Base-by-base conservation (phyloP, 92 coral and sea anemone genomes). In the Porites cylindrica region DNA sequence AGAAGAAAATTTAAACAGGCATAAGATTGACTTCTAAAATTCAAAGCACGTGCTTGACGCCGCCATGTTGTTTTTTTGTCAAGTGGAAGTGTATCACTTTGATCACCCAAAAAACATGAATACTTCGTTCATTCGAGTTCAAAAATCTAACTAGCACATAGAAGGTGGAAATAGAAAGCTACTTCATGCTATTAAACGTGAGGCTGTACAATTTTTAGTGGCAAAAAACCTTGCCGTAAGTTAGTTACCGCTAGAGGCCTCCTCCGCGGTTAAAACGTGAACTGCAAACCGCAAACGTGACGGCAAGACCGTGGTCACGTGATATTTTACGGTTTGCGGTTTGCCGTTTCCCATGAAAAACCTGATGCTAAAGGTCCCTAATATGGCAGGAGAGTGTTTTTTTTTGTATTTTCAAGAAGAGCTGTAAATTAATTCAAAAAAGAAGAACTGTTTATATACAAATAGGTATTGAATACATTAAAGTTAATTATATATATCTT, bases 241-340 rank as follows among this genome's bases (percentile, higher is more conserved):
- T 29, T 29, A 29, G 4, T 29, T 29, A 29, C 32, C 32, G 32
- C 32, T 29, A 29, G 32, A 29, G 32, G 32, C 32, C 32, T 83
- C 53, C 70, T 43, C 75, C 16, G 81, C 51, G 81, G 87, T 88
- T 43, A 32, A 88, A 88, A 88, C 83, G 82, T 86, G 79, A 75
- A 58, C 91, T 71, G 66, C 88, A 65, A 63, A 82, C 83, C 59
- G 29, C 91, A 82, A 88, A 79, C 91, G 51, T 79, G 85, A 80
- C 81, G 54, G 76, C 86, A 80, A 80, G 81, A 29, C 32, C 32
- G 32, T 29, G 32, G 32, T 29, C 32, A 29, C 32, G 32, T 29
- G 32, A 29, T 29, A 29, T 29, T 29, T 29, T 29, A 4, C 32
- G 32, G 32, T 29, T 29, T 29, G 1, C 29, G 2, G 29, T 26